Base-by-base conservation (phyloP, 2,888 invertebrate species). In the Eremobia ochroleuca region DNA sequence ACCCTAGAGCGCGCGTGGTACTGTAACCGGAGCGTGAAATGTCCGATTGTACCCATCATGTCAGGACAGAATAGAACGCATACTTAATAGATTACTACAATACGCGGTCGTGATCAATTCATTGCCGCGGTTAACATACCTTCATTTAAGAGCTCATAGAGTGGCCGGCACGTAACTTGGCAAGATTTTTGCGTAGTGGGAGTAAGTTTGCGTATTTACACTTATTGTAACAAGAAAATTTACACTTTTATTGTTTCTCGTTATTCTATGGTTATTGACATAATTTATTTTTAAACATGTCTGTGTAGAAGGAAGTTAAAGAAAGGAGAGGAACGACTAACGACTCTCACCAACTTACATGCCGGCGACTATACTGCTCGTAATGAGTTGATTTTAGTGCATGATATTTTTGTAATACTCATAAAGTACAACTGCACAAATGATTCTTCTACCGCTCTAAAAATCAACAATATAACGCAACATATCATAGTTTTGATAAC, bases 1-100 rank as follows among this genome's bases (percentile, higher is more conserved):
- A 85, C 76, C 76, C 73, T 73, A 62, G 25, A 59, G 15, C 18
- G 25, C 9, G 46, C 34, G 66, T 62, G 4, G 25, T 28, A 58
- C 52, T 79, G n/a, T 40, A 66, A 77, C 78, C 78, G 84, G 64
- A 64, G 61, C 81, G 70, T 43, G 46, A 84, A 81, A 71, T 77
- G 28, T 55, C 34, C 13, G 34, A 76, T 52, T 64, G 18, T 68
- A 52, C 34, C 13, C 67, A 66, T 55, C 28, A 70, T 55, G 34
- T 40, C 25, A 43, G 25, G 28, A 59, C 40, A 34, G 13, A 49
- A 64, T 68, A 68, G 40, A 64, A 46, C 55, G 37, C 31, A 28
- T 46, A 28, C 21, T 37, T 46, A 49, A 31, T 58, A 34, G 25
- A 25, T 18, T 9, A 46, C 21, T 76, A 73, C 64, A 78, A 73